Base-by-base conservation (phyloP, 2,113 vertebrate species). In the Balaeniceps rex region DNA sequence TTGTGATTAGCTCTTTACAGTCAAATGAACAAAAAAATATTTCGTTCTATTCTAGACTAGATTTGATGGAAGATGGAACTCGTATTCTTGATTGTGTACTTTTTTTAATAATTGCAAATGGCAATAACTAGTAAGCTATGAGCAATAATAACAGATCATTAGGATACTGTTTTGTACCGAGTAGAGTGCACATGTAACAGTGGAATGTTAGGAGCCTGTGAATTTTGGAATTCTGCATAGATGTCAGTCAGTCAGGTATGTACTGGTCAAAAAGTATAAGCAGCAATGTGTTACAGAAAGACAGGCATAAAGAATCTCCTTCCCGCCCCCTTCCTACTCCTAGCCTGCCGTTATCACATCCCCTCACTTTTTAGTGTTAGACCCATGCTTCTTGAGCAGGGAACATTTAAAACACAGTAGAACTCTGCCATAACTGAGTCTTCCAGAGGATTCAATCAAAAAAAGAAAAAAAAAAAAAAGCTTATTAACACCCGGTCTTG, bases 131-230 rank as follows among this genome's bases (percentile, higher is more conserved):
- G 89, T 94, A 97, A 96, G 96, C 93, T 97, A 91, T 96, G 96
- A 98, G 98, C 98, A 98, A 98, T 98, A 98, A 98, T 96, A 75
- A 93, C 87, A 96, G 97, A 95, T 90, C 83, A 55, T 89, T 95
- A 96, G 92, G 93, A 97, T 68, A 75, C 77, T 78, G 82, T 94
- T 97, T 72, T 94, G 95, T 94, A 97, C 84, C 4, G 4, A 76
- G 58, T 24, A 77, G 68, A 92, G 97, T 31, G 78, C 94, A 14
- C 87, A 76, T n/a, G 33, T 72, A 40, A 52, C 72, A 92, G 91
- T 92, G 94, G 95, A 83, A 94, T 38, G 14, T 84, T 90, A 95
- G 95, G 90, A 97, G 95, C 93, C 93, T 98, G 93, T 94, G 88
- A 46, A 57, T 87, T 96, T 94, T 96, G 96, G 96, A 97, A 96